A percentile compares a stretch with the other conserved stretches of the same genome.
These are phyloP conservation scores for Eurypyga helias DNA, from an alignment of 2,113 vertebrate genomes.

Conservation along the genomic window DNA sequence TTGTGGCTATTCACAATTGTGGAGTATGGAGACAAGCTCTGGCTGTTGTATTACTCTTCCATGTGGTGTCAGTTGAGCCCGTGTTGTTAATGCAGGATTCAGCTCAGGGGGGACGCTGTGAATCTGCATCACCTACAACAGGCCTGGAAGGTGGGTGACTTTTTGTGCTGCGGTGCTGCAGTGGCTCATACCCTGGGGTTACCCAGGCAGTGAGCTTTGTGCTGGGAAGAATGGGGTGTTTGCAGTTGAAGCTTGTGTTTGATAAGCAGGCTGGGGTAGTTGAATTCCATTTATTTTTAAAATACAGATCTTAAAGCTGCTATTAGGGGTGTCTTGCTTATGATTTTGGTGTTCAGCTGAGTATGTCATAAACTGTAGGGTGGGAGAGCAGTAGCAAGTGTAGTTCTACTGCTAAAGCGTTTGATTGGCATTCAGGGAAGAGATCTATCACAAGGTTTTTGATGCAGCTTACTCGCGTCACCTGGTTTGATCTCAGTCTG, in stretches of 20 bases:
- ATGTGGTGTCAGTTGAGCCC: neutral
- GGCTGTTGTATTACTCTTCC: fast-evolving
- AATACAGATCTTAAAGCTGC: neutral
- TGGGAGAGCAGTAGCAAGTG: neutral
- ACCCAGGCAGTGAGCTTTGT: neutral
- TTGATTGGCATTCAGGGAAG: neutral
- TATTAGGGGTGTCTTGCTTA: neutral
- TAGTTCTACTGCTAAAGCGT: neutral
- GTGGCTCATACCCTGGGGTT: neutral
- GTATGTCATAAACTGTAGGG: neutral
- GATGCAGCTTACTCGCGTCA: fast-evolving
- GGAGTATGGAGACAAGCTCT: neutral
- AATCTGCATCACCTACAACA: neutral
- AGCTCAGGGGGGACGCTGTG: fast-evolving
- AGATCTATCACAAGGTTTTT: neutral
- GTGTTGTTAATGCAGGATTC: neutral
- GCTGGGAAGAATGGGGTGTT: fast-evolving
- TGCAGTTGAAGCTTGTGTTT: neutral
- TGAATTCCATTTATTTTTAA: neutral
- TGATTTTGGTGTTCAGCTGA: neutral
- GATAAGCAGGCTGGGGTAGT: neutral
- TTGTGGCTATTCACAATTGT: neutral
- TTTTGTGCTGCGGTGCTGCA: neutral
- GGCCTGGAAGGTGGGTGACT: fast-evolving
- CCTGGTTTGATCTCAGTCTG: neutral